Percentiles rank a stretch among this genome's conserved stretches.
These are phyloP conservation scores for Schizothorax lantsangensis DNA, from an alignment of 2,797 vertebrate species.

Conservation along the genomic window DNA sequence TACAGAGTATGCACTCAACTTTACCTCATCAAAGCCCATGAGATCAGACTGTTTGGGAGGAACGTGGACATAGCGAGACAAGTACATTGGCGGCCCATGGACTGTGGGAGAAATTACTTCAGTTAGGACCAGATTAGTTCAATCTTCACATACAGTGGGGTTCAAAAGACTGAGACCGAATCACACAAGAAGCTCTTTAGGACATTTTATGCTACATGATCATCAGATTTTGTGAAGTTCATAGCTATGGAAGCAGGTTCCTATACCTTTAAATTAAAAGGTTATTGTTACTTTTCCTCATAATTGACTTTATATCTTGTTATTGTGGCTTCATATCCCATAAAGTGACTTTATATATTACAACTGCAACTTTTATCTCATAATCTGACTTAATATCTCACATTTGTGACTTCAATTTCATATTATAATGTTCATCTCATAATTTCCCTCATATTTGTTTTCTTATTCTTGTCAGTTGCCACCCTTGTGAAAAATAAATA, in stretches of 20 bases:
- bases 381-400: background rate
- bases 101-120: conserved; percentile 76
- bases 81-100: conserved; percentile 87
- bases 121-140: background rate
- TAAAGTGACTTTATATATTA: background rate
- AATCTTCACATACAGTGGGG: background rate
- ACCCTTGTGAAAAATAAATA: background rate
- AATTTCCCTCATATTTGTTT: background rate
- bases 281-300: background rate
- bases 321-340: background rate
- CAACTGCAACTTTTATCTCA: background rate
- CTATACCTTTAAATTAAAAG: no score
- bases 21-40: conserved; percentile 94
- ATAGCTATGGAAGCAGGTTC: background rate
- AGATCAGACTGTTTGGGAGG: conserved; percentile 86
- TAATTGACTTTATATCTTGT: background rate
- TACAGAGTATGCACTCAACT: background rate
- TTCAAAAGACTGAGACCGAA: background rate
- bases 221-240: background rate
- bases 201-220: background rate
- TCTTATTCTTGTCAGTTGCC: background rate
- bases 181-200: background rate
- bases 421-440: background rate
- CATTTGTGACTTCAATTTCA: no score
- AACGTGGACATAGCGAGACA: conserved; percentile 83